phyloP scores from a whole-genome alignment of 2,797 vertebrate genomes.

The Zenarchopterus dispar region DNA sequence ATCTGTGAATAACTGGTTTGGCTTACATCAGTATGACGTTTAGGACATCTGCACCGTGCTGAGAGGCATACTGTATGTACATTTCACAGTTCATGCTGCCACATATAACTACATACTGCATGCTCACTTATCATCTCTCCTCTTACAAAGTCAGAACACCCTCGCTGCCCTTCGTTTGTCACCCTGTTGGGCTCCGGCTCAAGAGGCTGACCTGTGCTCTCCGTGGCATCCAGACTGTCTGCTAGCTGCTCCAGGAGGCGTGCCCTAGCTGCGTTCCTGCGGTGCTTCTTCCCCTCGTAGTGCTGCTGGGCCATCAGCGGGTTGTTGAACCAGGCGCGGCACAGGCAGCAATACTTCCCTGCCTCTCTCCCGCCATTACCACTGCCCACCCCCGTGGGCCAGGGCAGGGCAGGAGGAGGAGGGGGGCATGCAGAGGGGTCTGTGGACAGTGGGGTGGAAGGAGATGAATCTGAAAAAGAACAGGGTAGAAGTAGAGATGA shows the following conservation, averaged over 20 bases:
- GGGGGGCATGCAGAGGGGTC: conserved; percentile 63
- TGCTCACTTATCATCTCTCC: conserved; percentile 58
- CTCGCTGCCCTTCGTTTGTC: conserved; percentile 29
- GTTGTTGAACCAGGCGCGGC: conserved; percentile 89
- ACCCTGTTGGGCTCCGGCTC: conserved; percentile 27
- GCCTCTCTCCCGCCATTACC: conserved; percentile 79
- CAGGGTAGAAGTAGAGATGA: conserved; percentile 4
- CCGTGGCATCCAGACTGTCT: conserved; percentile 84
- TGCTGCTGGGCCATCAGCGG: conserved; percentile 89
- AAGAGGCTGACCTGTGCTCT: conserved; percentile 83
- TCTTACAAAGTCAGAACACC: conserved; percentile 31
- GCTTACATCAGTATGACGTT: conserved; percentile 28
- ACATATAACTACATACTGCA: conserved; percentile 44
- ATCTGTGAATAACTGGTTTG: conserved; percentile 22
- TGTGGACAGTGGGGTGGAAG: conserved; percentile 74
- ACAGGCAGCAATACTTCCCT: conserved; percentile 86
- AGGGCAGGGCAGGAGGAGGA: conserved; percentile 64
- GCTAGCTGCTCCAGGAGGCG: conserved; percentile 85
- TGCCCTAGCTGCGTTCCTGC: conserved; percentile 85
- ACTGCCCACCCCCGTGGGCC: conserved; percentile 69
- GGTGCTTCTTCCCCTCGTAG: conserved; percentile 89
- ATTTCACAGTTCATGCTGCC: conserved; percentile 31
- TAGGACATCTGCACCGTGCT: conserved; percentile 40
- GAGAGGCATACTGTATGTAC: conserved; percentile 27
- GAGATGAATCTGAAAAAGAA: conserved; percentile 75